Evolutionary conservation across 2,888 invertebrate genomes (phyloP).

Genomic region (Tipula lateralis): DNA sequence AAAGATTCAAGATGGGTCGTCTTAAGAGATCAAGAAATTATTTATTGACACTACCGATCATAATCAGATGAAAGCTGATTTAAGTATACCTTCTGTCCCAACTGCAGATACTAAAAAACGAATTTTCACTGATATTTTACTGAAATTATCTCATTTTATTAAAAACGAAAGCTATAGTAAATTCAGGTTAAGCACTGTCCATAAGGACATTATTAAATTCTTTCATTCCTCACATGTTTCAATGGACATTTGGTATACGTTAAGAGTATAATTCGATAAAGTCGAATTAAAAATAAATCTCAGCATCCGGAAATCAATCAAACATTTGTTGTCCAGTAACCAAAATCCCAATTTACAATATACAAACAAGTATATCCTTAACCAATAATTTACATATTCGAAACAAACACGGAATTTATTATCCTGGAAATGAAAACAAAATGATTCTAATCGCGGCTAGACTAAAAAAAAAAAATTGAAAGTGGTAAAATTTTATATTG

Average conservation of each 20-base stretch:
- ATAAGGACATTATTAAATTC: neutral
- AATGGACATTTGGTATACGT: neutral
- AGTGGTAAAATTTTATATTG: neutral
- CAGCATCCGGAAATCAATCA: neutral
- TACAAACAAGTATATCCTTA: neutral
- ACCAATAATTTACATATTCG: neutral
- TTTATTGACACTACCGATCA: too few relatives aligned
- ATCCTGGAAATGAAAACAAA: neutral
- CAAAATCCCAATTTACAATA: neutral
- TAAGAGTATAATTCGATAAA: neutral
- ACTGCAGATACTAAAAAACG: too few relatives aligned
- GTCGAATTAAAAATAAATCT: neutral
- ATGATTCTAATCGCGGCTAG: neutral
- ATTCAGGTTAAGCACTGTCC: neutral
- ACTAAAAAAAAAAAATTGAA: neutral
- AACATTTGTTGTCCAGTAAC: neutral
- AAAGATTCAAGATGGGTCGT: too few relatives aligned
- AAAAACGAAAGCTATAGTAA: too few relatives aligned
- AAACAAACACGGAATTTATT: neutral
- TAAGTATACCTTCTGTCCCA: too few relatives aligned
- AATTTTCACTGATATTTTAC: too few relatives aligned
- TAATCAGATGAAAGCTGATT: too few relatives aligned
- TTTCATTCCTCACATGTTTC: neutral
- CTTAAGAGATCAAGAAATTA: too few relatives aligned
- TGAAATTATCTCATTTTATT: too few relatives aligned